Percentiles rank a stretch among this genome's conserved stretches.
Conservation (phyloP, 2,113 vertebrate genomes). For the Podarcis muralis region DNA sequence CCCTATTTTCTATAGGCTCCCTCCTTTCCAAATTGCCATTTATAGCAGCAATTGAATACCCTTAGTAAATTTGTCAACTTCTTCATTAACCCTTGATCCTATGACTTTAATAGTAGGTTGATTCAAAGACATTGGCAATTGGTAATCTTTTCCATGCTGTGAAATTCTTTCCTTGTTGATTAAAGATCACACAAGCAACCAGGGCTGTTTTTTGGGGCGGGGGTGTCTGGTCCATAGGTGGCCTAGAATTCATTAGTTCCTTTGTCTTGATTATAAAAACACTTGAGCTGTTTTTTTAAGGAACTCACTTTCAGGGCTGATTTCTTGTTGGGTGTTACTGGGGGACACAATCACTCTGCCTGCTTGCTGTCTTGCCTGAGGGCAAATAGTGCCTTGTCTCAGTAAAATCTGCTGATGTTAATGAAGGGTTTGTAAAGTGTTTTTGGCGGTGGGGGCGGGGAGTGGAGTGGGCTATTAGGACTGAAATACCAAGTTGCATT, state of each 20-base stretch:
- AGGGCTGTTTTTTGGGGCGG: neutral
- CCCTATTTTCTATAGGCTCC: neutral
- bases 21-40: neutral
- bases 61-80: neutral
- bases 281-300: neutral
- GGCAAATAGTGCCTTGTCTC: neutral
- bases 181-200: neutral
- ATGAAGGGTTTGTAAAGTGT: neutral
- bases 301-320: neutral
- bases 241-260: neutral
- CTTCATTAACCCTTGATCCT: neutral
- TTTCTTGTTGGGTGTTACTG: slow-evolving; percentile 10
- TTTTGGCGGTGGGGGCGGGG: too few relatives aligned
- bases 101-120: neutral
- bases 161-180: neutral
- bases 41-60: neutral
- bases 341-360: neutral
- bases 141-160: neutral
- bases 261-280: too few relatives aligned
- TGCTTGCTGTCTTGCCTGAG: neutral
- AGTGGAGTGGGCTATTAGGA: neutral
- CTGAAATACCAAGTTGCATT: neutral
- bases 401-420: slow-evolving; percentile 17
- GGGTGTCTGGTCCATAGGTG: neutral
- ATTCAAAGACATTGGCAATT: neutral